A percentile compares a stretch with the other conserved stretches of the same genome.
These are phyloP conservation scores for Chrysochloris asiatica DNA, from an alignment of 2,113 vertebrate genomes.

Conservation along the genomic window DNA sequence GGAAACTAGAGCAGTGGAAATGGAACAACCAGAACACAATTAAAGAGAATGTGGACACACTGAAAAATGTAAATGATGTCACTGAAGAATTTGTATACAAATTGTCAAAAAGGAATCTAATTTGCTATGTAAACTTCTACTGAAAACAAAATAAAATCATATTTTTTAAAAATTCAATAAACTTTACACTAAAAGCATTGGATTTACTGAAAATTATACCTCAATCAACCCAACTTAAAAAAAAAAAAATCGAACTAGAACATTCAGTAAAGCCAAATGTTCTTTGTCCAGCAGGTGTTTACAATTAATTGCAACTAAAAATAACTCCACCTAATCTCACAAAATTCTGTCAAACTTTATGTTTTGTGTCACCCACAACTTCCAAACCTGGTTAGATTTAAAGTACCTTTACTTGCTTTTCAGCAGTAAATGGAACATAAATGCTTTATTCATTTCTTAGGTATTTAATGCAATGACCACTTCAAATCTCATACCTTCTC, in stretches of 20 bases:
- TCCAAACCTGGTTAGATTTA: not conserved
- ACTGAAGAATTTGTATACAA: not conserved
- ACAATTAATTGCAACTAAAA: conserved; percentile 3
- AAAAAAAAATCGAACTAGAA: not conserved
- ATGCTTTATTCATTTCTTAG: conserved; percentile 11
- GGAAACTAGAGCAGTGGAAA: not conserved
- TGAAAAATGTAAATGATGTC: not conserved
- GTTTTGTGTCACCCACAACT: not conserved
- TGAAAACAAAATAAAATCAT: not conserved
- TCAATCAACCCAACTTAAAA: not conserved
- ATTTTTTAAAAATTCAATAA: not conserved
- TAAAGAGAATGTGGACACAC: not conserved
- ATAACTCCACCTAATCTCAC: not conserved
- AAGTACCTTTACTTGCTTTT: not conserved
- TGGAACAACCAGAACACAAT: not conserved
- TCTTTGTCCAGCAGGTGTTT: not conserved
- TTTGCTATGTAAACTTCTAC: not conserved
- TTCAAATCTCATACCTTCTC: conserved; percentile 1
- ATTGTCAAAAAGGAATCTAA: not conserved
- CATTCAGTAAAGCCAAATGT: not conserved
- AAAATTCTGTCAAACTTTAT: not conserved
- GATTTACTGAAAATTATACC: not conserved
- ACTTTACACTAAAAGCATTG: not conserved
- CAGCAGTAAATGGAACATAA: not conserved
- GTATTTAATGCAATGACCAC: not conserved